phyloP scores from a whole-genome alignment of 2,888 invertebrate genomes.

The Ormia ochracea region DNA sequence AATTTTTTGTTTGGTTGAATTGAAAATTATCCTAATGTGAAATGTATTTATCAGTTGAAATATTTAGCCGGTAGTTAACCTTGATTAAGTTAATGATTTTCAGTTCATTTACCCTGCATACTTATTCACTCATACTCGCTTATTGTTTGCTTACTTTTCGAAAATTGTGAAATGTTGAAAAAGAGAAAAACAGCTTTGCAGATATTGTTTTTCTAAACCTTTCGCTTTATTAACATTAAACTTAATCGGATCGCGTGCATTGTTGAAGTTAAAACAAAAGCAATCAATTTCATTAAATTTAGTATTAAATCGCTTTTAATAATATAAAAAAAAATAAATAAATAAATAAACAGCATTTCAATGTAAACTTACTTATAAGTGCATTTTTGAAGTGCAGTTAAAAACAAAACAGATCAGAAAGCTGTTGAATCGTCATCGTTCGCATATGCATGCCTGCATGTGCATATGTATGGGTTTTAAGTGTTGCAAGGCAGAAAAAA shows the following conservation, averaged over 20 bases:
- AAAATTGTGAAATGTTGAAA: conserved; percentile 24
- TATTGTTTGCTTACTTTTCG: neutral
- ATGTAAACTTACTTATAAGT: conserved; percentile 6
- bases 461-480: no score
- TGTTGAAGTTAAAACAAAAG: conserved; percentile 31
- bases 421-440: conserved; percentile 25
- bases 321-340: neutral
- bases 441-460: neutral
- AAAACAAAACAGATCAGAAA: conserved; percentile 40
- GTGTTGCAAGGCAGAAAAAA: conserved; percentile 11
- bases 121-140: neutral
- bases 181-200: neutral
- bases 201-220: conserved; percentile 26
- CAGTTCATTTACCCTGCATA: conserved; percentile 26
- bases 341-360: neutral
- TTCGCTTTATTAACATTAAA: conserved; percentile 30
- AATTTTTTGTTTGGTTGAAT: no score
- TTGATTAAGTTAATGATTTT: conserved; percentile 28
- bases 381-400: conserved; percentile 26
- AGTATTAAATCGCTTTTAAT: conserved; percentile 22
- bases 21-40: no score
- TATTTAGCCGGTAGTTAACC: conserved; percentile 19
- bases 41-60: neutral
- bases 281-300: conserved; percentile 39
- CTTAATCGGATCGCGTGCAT: conserved; percentile 32